Conservation (phyloP, 2,797 vertebrate genomes). For the Silurus aristotelis region DNA sequence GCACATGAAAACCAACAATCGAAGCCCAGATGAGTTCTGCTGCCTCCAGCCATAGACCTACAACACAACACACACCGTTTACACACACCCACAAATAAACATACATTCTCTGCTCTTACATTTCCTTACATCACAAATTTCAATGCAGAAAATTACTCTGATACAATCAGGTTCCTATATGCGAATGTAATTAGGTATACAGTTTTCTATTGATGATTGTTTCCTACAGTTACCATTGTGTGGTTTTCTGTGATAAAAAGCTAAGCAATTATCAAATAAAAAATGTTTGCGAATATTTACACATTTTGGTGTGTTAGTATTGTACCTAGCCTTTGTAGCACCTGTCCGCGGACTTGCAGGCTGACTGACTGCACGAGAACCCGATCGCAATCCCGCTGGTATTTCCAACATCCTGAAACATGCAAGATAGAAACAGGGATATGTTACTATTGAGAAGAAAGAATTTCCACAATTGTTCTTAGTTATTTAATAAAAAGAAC, state of each 20-base stretch:
- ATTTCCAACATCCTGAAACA: slow-evolving; percentile 83
- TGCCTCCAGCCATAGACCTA: slow-evolving; percentile 92
- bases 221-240: not conserved
- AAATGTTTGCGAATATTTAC: not conserved
- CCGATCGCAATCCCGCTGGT: slow-evolving; percentile 79
- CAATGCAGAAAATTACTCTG: not conserved
- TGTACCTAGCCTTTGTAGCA: slow-evolving; percentile 91
- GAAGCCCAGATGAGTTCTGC: slow-evolving; percentile 90
- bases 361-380: slow-evolving; percentile 89
- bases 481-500: not conserved
- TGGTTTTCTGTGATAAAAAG: not conserved
- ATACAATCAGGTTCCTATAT: not conserved
- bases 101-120: not conserved
- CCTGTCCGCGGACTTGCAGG: slow-evolving; percentile 89
- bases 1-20: slow-evolving; percentile 82
- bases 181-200: no score
- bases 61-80: slow-evolving; percentile 21
- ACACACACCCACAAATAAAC: slow-evolving; percentile 15
- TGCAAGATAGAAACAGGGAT: not conserved
- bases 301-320: not conserved
- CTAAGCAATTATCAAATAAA: not conserved
- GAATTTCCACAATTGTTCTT: not conserved
- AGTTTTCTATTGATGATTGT: not conserved
- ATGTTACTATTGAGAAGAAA: not conserved
- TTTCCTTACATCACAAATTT: not conserved